Conservation (phyloP, 2,888 invertebrate genomes). For the Galerucella pusilla region DNA sequence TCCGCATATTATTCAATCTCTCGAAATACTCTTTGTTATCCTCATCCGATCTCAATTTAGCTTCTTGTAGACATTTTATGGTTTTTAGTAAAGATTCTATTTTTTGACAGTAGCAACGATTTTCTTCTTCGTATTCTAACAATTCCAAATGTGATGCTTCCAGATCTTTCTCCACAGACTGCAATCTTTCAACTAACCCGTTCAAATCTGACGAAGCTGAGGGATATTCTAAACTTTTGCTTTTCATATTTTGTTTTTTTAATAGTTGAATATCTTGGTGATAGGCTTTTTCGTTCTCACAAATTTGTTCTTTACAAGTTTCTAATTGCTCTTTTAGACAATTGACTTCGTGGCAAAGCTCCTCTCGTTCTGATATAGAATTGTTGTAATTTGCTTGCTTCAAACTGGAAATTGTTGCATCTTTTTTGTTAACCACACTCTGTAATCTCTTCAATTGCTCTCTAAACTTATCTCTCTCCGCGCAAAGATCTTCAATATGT, state of each 20-base stretch:
- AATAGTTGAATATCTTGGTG: conserved; percentile 3
- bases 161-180: conserved; percentile 23
- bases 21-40: conserved; percentile 27
- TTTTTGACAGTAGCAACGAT: conserved; percentile 38
- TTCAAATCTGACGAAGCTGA: conserved; percentile 3
- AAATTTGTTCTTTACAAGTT: conserved; percentile 20
- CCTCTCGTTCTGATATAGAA: conserved; percentile 2
- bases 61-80: conserved; percentile 29
- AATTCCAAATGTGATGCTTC: conserved; percentile 38
- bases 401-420: conserved; percentile 19
- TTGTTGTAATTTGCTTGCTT: conserved; percentile 1
- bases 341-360: conserved; percentile 15
- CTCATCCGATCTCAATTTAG: conserved; percentile 30
- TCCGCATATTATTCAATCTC: conserved; percentile 22
- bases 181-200: conserved; percentile 27
- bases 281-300: conserved; percentile 13
- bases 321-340: conserved; percentile 18
- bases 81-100: conserved; percentile 28
- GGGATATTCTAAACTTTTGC: background rate
- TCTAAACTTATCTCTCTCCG: conserved; percentile 36
- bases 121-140: conserved; percentile 44
- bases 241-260: conserved; percentile 5
- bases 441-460: conserved; percentile 19
- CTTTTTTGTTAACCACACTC: conserved; percentile 8
- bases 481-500: conserved; percentile 39